A percentile compares a stretch with the other conserved stretches of the same genome.
phyloP scores from a whole-genome alignment of 2,888 invertebrate genomes.

The Apotomis capreana region DNA sequence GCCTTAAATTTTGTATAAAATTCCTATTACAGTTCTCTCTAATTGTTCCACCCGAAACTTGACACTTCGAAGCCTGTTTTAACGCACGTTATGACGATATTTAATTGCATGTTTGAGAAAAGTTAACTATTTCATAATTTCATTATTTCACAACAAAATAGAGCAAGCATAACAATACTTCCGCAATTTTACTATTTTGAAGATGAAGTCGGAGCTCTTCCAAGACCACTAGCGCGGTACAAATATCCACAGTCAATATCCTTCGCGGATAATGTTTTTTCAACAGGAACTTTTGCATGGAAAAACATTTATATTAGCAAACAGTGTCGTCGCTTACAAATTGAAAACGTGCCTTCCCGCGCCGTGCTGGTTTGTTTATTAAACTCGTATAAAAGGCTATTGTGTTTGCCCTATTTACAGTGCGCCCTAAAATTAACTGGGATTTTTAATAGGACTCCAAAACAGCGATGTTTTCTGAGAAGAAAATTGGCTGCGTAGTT shows the following conservation, averaged over 20 bases:
- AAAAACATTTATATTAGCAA: constrained; percentile 44
- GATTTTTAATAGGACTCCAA: constrained; percentile 17
- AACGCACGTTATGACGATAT: too few species aligned
- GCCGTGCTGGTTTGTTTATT: constrained; percentile 36
- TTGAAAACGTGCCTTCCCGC: constrained; percentile 42
- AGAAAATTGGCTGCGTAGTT: constrained; percentile 5
- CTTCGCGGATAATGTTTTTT: constrained; percentile 29
- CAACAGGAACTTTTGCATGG: constrained; percentile 37
- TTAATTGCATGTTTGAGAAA: too few species aligned
- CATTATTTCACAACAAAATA: too few species aligned
- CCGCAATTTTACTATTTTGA: neutral
- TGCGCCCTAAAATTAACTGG: constrained; percentile 28
- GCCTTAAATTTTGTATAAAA: too few species aligned
- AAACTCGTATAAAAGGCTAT: constrained; percentile 36
- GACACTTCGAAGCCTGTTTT: too few species aligned
- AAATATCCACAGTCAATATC: constrained; percentile 14
- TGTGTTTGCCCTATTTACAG: constrained; percentile 37
- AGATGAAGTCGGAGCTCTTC: neutral
- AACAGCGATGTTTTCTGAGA: neutral
- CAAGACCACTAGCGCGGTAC: neutral
- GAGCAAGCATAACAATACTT: too few species aligned
- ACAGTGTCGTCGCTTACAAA: constrained; percentile 41
- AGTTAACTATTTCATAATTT: too few species aligned
- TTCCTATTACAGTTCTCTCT: too few species aligned
- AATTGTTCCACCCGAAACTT: too few species aligned